Evolutionary conservation across 1,140 invertebrate genomes (phyloP).

Genomic region (Macrobrachium rosenbergii): DNA sequence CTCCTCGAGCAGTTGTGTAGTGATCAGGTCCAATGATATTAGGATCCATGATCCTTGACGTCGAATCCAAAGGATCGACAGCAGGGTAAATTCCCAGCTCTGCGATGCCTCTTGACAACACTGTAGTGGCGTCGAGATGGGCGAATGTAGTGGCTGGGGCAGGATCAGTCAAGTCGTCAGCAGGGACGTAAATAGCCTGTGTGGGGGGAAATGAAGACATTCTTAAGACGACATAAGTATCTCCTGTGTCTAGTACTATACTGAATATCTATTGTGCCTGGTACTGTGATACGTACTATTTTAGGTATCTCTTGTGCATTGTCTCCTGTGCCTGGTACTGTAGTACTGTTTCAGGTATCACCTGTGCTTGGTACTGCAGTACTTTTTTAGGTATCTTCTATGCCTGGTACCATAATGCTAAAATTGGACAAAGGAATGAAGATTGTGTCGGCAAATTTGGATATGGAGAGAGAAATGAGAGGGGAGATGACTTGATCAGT

Average conservation of each 20-base stretch:
- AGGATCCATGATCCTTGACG: slow-evolving; percentile 76
- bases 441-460: too few relatives aligned
- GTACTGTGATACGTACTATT: too few relatives aligned
- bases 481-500: too few relatives aligned
- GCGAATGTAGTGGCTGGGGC: slow-evolving; percentile 78
- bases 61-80: slow-evolving; percentile 77
- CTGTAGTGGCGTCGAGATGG: slow-evolving; percentile 78
- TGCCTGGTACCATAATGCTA: too few relatives aligned
- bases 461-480: too few relatives aligned
- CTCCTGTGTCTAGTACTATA: neutral
- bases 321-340: too few relatives aligned
- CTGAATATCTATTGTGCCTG: neutral
- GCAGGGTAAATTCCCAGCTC: slow-evolving; percentile 78
- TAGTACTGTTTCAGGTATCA: too few relatives aligned
- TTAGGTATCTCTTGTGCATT: too few relatives aligned
- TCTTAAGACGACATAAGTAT: neutral
- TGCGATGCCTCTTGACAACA: slow-evolving; percentile 77
- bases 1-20: slow-evolving; percentile 75
- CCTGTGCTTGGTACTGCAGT: too few relatives aligned
- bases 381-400: too few relatives aligned
- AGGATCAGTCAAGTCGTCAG: slow-evolving; percentile 79
- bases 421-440: too few relatives aligned
- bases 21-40: slow-evolving; percentile 76
- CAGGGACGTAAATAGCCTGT: slow-evolving; percentile 78
- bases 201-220: neutral